Evolutionary conservation across 2,797 vertebrate genomes (phyloP), one percentile per base, ranked within the genome.

Genomic region (Lerista edwardsae): DNA sequence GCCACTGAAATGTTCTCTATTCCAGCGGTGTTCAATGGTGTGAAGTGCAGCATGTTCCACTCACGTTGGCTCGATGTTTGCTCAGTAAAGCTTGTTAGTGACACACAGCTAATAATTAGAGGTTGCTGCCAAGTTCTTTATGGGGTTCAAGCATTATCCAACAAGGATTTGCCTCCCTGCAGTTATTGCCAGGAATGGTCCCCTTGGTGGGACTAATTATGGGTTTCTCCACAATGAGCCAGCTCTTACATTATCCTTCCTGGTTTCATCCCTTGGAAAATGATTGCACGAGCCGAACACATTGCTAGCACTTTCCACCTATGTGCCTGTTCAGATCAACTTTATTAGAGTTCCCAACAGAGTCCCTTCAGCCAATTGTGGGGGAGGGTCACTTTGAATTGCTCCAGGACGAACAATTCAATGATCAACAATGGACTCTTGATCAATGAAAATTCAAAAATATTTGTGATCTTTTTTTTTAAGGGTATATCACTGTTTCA

Each of bases 101-200:
- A 69, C 51, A 55, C 39, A 75, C 47, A 80, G 75, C 61, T 36
- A 72, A 75, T 67, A 31, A 9, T 59, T 75, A 59, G 39, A 75
- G 64, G 61, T 65, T 61, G 39, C 25, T 80, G 78, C 39, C 72
- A 80, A 47, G 10, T 55, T 67, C 73, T 79, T 86, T 87, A 64
- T 23, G 23, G 3, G 67, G 62, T 41, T 62, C 0, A 55, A 23
- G 25, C 15, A 69, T 71, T 47, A 9, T 57, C 41, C 65, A 65
- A 19, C 7, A 57, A 79, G 47, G 25, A 17, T 61, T 83, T 74
- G 59, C 6, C 68, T 47, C 55, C 55, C 25, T 6, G 2, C 19
- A n/a, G 8, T 57, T 11, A 39, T 47, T 69, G 78, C 78, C 84
- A 85, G 41, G 21, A 59, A 59, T 34, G 39, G 23, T 75, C 72